A percentile compares a stretch with the other conserved stretches of the same genome.
Conservation (phyloP, 2,888 invertebrate genomes). For the Drosophila tripunctata region DNA sequence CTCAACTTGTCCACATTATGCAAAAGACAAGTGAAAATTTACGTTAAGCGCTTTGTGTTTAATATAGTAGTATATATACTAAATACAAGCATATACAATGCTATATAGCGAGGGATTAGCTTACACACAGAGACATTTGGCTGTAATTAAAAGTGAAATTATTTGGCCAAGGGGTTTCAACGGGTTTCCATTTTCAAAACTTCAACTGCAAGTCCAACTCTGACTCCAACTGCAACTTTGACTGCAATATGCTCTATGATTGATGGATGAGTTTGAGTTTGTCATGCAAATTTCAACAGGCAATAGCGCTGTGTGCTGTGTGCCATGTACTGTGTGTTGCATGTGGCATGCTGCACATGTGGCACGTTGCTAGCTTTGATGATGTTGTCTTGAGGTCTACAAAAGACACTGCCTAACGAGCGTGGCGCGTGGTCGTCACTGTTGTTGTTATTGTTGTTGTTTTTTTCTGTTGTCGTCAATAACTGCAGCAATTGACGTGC, state of each 20-base stretch:
- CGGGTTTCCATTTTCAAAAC: constrained; percentile 61
- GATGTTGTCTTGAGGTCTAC: constrained; percentile 53
- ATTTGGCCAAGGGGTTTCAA: constrained; percentile 63
- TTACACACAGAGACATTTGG: constrained; percentile 2
- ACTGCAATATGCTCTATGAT: constrained; percentile 63
- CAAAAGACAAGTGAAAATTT: constrained; percentile 78
- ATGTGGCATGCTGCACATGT: constrained; percentile 29
- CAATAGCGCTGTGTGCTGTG: constrained; percentile 12
- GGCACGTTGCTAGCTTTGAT: constrained; percentile 44
- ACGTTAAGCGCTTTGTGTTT: constrained; percentile 64
- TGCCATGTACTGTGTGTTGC: constrained; percentile 25
- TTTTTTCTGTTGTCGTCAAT: background rate
- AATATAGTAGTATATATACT: background rate
- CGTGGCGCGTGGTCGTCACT: constrained; percentile 68
- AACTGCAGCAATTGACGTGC: constrained; percentile 10
- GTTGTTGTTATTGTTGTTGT: constrained; percentile 3
- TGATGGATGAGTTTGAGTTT: constrained; percentile 80
- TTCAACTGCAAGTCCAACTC: constrained; percentile 21
- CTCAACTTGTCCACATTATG: constrained; percentile 69
- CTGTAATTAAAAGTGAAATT: constrained; percentile 75
- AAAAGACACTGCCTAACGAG: constrained; percentile 62
- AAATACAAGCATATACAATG: background rate
- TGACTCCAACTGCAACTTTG: constrained; percentile 24
- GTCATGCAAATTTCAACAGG: constrained; percentile 79
- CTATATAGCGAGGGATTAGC: constrained; percentile 59